phyloP scores from a whole-genome alignment of 2,888 invertebrate genomes.

The Eupithecia dodoneata region DNA sequence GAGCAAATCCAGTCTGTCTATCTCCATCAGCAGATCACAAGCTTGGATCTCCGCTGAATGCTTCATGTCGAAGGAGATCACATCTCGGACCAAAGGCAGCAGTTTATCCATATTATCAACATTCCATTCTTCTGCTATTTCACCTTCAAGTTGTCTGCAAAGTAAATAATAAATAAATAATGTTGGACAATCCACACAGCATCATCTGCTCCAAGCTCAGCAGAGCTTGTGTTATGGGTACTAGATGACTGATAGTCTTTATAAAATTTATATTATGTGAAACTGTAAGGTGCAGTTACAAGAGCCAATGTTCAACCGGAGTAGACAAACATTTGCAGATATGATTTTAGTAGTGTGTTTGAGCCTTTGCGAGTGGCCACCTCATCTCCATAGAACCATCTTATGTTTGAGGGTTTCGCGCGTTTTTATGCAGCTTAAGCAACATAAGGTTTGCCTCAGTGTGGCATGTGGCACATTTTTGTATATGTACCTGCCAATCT shows the following conservation, averaged over 20 bases:
- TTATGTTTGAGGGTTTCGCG: no score
- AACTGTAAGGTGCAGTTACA: background rate
- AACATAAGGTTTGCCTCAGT: background rate
- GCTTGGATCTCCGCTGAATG: conserved; percentile 99
- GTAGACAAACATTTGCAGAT: no score
- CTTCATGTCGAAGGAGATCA: conserved; percentile 97
- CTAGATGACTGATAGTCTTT: background rate
- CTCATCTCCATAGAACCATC: no score
- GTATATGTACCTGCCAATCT: background rate
- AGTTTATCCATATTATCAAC: conserved; percentile 84
- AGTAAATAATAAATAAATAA: background rate
- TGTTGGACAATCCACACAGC: background rate
- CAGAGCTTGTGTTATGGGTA: no score
- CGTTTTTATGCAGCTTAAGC: background rate
- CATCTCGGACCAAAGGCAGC: conserved; percentile 91
- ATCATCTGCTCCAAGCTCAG: background rate
- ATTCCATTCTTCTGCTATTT: conserved; percentile 95
- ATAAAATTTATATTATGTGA: background rate
- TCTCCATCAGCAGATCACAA: conserved; percentile 98
- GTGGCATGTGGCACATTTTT: no score
- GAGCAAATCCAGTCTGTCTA: conserved; percentile 94
- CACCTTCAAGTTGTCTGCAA: conserved; percentile 93
- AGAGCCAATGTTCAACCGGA: no score
- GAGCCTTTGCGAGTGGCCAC: no score
- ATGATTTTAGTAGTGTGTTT: no score